Conservation (phyloP, 2,888 invertebrate species). For the Pammene fasciana region DNA sequence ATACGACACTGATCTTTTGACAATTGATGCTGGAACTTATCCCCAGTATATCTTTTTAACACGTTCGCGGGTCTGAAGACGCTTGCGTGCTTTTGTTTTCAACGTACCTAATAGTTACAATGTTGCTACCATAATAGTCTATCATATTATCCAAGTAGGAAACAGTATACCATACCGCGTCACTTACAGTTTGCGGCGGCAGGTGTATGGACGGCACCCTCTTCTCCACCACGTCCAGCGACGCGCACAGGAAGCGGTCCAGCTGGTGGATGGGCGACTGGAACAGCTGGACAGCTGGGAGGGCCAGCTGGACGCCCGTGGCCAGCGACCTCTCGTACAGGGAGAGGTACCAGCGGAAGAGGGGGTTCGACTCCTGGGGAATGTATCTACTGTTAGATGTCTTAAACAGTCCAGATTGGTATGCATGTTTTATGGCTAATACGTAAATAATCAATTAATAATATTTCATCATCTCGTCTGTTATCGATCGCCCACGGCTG, state of each 20-base stretch:
- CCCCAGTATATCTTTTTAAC: too few species aligned
- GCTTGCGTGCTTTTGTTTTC: too few species aligned
- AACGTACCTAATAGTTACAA: too few species aligned
- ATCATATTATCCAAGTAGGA: neutral
- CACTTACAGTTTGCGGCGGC: conserved; percentile 91
- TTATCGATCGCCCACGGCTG: too few species aligned
- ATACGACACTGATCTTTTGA: too few species aligned
- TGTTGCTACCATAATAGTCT: neutral
- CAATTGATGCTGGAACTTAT: too few species aligned
- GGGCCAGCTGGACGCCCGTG: conserved; percentile 87
- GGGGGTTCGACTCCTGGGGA: conserved; percentile 85
- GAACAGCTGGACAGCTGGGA: conserved; percentile 88
- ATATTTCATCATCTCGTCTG: too few species aligned
- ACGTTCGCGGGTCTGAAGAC: too few species aligned
- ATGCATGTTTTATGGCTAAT: too few species aligned
- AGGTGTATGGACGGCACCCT: conserved; percentile 91
- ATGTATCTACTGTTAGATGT: neutral
- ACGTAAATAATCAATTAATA: too few species aligned
- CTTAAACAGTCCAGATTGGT: neutral
- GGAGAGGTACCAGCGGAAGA: conserved; percentile 89
- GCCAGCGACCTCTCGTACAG: conserved; percentile 90
- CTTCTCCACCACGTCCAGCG: conserved; percentile 93
- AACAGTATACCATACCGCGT: conserved; percentile 36
- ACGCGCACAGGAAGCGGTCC: conserved; percentile 90
- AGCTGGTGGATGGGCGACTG: conserved; percentile 88